Evolutionary conservation across 1,140 invertebrate species (phyloP), one percentile per base, ranked within the genome.

Genomic region (Danaus plexippus): DNA sequence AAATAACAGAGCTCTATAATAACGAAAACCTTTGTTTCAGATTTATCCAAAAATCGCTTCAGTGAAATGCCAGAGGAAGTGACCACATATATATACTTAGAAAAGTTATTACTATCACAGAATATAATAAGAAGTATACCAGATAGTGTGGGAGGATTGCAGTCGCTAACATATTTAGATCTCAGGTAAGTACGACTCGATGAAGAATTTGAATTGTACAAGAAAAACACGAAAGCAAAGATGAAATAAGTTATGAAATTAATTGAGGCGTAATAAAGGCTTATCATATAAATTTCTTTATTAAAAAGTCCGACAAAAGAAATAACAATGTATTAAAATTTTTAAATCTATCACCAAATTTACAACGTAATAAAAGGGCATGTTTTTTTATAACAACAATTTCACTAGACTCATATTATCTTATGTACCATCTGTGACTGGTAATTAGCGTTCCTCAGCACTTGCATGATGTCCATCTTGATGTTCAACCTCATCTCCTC

Each of bases 41-140:
- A 98, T 92, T 90, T 98, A 66, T 97, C 96, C 47, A 95, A 96
- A 84, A 98, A 98, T 88, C 91, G 94, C 66, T 94, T 98, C 80
- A 90, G 90, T 73, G 96, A 97, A 85, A 87, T 98, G 65, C 96
- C 96, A 49, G 90, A 92, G 76, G 95, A 97, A 89, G 88, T 98
- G 43, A 96, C 95, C 47, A 91, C 92, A 51, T 97, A 95, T 82
- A 87, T 91, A 63, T 96, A 94, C 79, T 90, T 97, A 75, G 96
- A 97, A 88, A 93, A 92, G 72, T 87, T 98, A 59, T 90, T 95
- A 67, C 90, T 96, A 58, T 96, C 97, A 86, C 95, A 97, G 88
- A 98, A 98, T 89, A 91, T 93, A 47, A 95, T 98, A 69, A 91
- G 94, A 79, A 91, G 89, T 67, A 92, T 98, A 70, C 96, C 96